These are phyloP conservation scores for Leistus spinibarbis DNA, from an alignment of 2,888 invertebrate species.

Conservation along the genomic window DNA sequence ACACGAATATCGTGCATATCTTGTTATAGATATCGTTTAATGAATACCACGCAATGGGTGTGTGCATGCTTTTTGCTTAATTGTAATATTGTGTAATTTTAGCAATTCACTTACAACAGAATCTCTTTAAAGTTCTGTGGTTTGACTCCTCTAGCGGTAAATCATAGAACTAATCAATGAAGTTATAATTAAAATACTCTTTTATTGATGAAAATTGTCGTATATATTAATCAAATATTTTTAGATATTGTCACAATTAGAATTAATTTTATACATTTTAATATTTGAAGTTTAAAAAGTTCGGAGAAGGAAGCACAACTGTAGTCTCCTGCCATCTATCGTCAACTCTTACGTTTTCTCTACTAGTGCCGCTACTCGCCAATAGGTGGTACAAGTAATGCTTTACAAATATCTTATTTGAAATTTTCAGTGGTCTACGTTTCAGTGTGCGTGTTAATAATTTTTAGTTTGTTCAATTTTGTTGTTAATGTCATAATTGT, in stretches of 20 bases:
- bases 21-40: not conserved
- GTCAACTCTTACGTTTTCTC: not conserved
- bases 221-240: too few species aligned
- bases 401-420: not conserved
- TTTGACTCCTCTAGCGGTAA: too few species aligned
- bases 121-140: too few species aligned
- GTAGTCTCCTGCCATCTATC: not conserved
- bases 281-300: too few species aligned
- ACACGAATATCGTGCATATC: not conserved
- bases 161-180: too few species aligned
- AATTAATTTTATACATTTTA: too few species aligned
- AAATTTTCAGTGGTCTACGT: not conserved
- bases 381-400: not conserved
- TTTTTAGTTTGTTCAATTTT: not conserved
- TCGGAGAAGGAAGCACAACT: too few species aligned
- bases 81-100: not conserved
- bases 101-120: not conserved
- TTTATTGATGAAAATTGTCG: too few species aligned
- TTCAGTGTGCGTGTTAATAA: not conserved
- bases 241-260: too few species aligned
- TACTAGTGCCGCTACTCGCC: not conserved
- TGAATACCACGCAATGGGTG: constrained; percentile 5
- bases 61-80: constrained; percentile 1
- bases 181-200: too few species aligned
- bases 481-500: not conserved